Evolutionary conservation across 2,797 vertebrate species (phyloP), one percentile per base, ranked within the genome.

Genomic region (Labeo calbasu): DNA sequence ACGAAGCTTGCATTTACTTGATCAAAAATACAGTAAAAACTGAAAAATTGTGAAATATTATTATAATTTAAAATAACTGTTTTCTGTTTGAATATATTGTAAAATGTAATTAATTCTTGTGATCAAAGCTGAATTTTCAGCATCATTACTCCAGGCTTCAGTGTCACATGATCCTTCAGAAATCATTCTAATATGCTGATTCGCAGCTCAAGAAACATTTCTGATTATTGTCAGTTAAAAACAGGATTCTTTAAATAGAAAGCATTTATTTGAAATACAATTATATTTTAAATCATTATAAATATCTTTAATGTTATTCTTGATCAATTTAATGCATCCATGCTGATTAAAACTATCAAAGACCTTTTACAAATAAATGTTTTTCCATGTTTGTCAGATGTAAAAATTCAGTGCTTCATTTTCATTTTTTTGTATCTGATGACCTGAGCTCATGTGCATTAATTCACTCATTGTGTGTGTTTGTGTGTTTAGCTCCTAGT

Each of bases 401-500:
- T 63, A 28, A 63, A 4, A 28, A 28, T 9, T 19, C 53, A 53
- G 6, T 57, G 55, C 21, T 57, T 75, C 5, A 12, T 21, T 32
- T 12, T 13, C 13, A 11, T 72, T 32, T 28, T n/a, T 40, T 36
- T 25, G 7, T 19, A 1, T 68, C 70, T 51, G 19, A 32, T 10
- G 14, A 23, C 14, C 3, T 43, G 69, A 68, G 83, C 53, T 80
- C 3, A 43, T 43, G 43, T 9, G 43, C 43, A 43, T 43, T 43
- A 43, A 43, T 43, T 43, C 43, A 36, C 2, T 51, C 21, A 46
- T 87, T 92, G 2, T 83, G 9, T 86, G 85, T 88, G 9, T 88
- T 85, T 87, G 10, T 89, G 23, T 85, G 48, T 85, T 5, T 72
- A 98, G 97, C 95, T 99, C 48, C 95, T 99, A 61, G 98, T 99